Conservation (phyloP, 2,888 invertebrate genomes). For the Pediacus dermestoides region DNA sequence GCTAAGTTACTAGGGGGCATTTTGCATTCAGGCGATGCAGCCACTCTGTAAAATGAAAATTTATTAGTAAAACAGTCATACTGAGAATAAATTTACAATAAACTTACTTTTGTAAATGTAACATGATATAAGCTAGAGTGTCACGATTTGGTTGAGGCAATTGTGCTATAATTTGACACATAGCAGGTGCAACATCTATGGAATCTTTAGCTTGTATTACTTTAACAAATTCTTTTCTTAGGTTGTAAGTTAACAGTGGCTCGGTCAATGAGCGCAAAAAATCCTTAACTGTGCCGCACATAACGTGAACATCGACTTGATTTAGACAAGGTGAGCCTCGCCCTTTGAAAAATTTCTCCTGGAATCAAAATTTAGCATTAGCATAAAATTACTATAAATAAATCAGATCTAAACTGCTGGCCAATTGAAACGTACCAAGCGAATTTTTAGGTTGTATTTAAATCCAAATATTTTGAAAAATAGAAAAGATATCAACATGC, state of each 20-base stretch:
- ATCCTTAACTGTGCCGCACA: conserved; percentile 93
- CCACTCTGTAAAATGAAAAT: conserved; percentile 59
- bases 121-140: conserved; percentile 86
- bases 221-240: conserved; percentile 78
- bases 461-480: too few species aligned
- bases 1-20: conserved; percentile 90
- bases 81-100: too few species aligned
- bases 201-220: conserved; percentile 60
- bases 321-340: conserved; percentile 78
- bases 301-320: conserved; percentile 75
- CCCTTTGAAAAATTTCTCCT: conserved; percentile 82
- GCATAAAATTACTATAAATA: too few species aligned
- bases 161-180: conserved; percentile 74
- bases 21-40: conserved; percentile 78
- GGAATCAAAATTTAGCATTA: conserved; percentile 17
- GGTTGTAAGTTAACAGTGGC: conserved; percentile 76
- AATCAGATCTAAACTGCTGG: too few species aligned
- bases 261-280: conserved; percentile 87
- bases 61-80: not conserved
- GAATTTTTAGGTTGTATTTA: too few species aligned
- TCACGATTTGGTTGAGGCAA: conserved; percentile 92
- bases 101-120: conserved; percentile 78
- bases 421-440: too few species aligned
- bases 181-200: conserved; percentile 60
- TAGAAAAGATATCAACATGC: too few species aligned